These are phyloP conservation scores for Sarcophilus harrisii DNA, from an alignment of 2,797 vertebrate species.

Conservation along the genomic window DNA sequence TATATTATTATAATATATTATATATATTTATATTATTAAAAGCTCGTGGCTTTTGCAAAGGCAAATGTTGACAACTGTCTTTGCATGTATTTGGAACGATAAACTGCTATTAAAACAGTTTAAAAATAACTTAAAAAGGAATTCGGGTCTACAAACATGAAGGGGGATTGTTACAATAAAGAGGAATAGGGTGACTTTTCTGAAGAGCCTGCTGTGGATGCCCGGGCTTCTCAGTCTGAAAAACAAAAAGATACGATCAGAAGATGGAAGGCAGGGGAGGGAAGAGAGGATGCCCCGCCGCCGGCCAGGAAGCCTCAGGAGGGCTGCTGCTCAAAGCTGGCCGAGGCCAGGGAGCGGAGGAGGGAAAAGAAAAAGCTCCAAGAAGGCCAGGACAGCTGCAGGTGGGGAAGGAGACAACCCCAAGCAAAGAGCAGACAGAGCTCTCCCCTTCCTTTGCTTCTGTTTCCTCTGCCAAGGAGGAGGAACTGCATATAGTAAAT, in stretches of 20 bases:
- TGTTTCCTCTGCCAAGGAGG: neutral
- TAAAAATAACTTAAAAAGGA: too few relatives aligned
- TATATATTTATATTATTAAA: too few relatives aligned
- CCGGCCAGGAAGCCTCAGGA: neutral
- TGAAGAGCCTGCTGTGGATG: neutral
- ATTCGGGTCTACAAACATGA: neutral
- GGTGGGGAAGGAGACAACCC: neutral
- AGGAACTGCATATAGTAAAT: neutral
- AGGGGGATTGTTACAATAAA: neutral
- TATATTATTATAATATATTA: too few relatives aligned
- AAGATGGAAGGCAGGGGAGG: neutral
- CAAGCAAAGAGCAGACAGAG: neutral
- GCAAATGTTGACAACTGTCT: too few relatives aligned
- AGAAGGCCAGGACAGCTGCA: fast-evolving
- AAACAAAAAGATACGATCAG: neutral
- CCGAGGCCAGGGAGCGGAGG: neutral
- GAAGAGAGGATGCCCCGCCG: fast-evolving
- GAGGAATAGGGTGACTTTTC: neutral
- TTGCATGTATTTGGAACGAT: too few relatives aligned
- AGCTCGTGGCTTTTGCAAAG: too few relatives aligned
- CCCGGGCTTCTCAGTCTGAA: neutral
- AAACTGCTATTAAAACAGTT: too few relatives aligned
- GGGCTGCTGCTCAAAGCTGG: neutral
- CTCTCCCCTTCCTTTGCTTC: neutral
- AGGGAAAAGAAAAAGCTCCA: neutral